Base-by-base conservation (phyloP, 1,140 invertebrate species). In the Euglossa dilemma region DNA sequence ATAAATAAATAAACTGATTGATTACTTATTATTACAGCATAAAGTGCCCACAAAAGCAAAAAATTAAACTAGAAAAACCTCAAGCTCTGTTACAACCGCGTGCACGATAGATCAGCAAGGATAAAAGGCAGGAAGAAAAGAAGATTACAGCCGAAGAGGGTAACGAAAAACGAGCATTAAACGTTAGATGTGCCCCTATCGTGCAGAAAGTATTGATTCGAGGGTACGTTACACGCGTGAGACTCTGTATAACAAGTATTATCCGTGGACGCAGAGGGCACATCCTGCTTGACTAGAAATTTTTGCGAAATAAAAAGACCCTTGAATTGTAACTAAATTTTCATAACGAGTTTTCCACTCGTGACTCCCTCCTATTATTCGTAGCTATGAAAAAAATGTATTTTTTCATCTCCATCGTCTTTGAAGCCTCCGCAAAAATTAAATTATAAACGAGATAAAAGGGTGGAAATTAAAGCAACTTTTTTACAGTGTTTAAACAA, bases 161-260 rank as follows among this genome's bases (percentile, higher is more conserved):
- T 75, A 81, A 71, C 64, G 70, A 75, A 85, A 87, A 87, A 87
- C 67, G 78, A 87, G 73, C 75, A 85, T 83, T 88, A 88, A 88
- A 85, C 64, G 77, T 74, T 64, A 72, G 64, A 87, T 57, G 59
- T 78, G 71, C 74, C 47, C 74, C 83, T 75, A 76, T 77, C 56
- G 57, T 64, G 52, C 50, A 71, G 87, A 84, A 84, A 89, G 85
- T 89, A 89, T 89, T 89, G 87, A 89, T 89, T 89, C 75, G 81
- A 73, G 66, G 70, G 66, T 52, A 76, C 61, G 71, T 78, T 89
- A 75, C 71, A 85, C 81, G 78, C 78, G 74, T 57, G 78, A 84
- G 74, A 80, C 66, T 56, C 76, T 25, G 61, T 36, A 64, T 61
- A 85, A 87, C 87, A 75, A 85, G 76, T 82, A 81, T 87, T 80